Evolutionary conservation across 2,797 vertebrate genomes (phyloP).

Genomic region (Remorina albescens): DNA sequence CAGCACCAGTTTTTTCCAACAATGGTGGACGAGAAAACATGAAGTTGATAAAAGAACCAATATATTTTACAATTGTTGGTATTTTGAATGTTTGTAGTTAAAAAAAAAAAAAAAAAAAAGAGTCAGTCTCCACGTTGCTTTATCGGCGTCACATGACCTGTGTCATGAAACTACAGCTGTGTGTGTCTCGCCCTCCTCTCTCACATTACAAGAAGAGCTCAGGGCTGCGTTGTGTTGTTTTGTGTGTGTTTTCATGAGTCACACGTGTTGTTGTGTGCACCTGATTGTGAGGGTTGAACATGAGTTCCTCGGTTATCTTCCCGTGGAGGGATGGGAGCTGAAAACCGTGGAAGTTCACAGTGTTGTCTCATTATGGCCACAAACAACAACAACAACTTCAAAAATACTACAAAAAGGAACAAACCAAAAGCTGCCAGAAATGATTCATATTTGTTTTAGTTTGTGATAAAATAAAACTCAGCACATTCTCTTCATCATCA

Average conservation of each 20-base stretch:
- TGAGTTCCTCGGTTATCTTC: too few species aligned
- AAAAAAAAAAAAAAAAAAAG: neutral
- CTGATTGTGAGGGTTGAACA: slow-evolving; percentile 11
- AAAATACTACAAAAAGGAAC: too few species aligned
- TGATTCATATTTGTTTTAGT: too few species aligned
- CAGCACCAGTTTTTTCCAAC: neutral
- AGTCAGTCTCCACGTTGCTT: neutral
- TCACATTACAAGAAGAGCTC: slow-evolving; percentile 33
- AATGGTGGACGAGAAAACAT: neutral
- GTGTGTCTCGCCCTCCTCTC: slow-evolving; percentile 26
- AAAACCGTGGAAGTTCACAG: slow-evolving; percentile 6
- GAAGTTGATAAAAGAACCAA: too few species aligned
- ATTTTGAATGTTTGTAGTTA: neutral
- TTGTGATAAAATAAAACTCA: too few species aligned
- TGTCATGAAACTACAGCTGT: too few species aligned
- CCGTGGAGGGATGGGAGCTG: slow-evolving; percentile 4
- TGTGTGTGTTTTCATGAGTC: neutral
- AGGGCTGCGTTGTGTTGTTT: neutral
- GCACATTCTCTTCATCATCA: too few species aligned
- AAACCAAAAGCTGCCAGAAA: too few species aligned
- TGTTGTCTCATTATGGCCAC: neutral
- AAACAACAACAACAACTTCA: too few species aligned
- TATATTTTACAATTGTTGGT: too few species aligned
- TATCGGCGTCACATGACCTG: neutral
- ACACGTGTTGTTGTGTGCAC: slow-evolving; percentile 1